Conservation (phyloP, 1,140 invertebrate genomes). For the Dufourea novaeangliae region DNA sequence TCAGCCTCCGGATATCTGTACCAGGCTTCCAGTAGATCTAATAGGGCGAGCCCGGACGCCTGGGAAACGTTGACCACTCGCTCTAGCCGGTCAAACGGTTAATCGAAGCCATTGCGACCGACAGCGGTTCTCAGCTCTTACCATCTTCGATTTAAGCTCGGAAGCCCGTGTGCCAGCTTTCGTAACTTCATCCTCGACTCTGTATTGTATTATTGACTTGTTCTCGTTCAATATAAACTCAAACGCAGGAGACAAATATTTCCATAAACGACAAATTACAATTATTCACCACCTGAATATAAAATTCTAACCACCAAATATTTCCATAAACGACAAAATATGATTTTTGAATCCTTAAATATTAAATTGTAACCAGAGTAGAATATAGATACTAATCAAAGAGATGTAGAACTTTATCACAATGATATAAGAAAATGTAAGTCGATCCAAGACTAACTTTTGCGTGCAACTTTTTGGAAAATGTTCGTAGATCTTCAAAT, state of each 20-base stretch:
- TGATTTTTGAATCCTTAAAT: no score
- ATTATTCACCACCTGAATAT: no score
- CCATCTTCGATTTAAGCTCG: slow-evolving; percentile 19
- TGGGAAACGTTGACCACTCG: slow-evolving; percentile 72
- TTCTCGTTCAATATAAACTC: no score
- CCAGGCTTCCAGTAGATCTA: slow-evolving; percentile 63
- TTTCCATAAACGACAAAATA: no score
- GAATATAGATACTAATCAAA: no score
- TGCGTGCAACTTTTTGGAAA: background rate
- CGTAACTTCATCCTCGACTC: background rate
- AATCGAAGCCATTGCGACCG: slow-evolving; percentile 72
- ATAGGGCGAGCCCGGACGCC: slow-evolving; percentile 60
- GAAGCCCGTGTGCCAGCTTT: background rate
- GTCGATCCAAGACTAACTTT: background rate
- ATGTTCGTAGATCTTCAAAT: background rate
- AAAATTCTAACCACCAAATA: no score
- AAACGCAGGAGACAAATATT: no score
- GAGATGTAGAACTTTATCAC: no score
- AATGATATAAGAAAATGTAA: background rate
- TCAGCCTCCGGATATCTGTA: slow-evolving; percentile 60
- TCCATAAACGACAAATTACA: no score
- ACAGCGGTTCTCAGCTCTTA: slow-evolving; percentile 69
- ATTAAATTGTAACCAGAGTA: no score
- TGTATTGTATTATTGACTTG: no score
- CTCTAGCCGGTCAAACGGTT: slow-evolving; percentile 73